Evolutionary conservation across 2,888 invertebrate species (phyloP), one percentile per base, ranked within the genome.

Genomic region (Caradrina clavipalpis): DNA sequence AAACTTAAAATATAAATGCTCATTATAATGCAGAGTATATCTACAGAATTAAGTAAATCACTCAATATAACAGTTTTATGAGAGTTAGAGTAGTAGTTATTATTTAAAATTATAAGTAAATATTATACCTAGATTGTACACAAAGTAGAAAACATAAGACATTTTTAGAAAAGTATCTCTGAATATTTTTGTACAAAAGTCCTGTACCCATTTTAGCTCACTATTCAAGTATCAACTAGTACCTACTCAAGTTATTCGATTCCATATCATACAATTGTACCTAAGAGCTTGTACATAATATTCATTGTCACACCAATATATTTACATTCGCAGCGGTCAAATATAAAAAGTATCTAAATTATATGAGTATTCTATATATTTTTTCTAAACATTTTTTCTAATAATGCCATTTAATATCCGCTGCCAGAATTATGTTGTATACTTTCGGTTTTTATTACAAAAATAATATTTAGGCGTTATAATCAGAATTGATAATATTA

Each of bases 251-350:
- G 80, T 88, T 89, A 87, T 83, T 88, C 89, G 81, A 88, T 89
- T 92, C 89, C 95, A 95, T 95, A 95, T 95, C 95, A 95, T 93
- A 89, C 86, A 84, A 84, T 87, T 89, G 91, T 93, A 94, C 88
- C 86, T 93, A 94, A 91, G 78, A 84, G 89, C 91, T 89, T 94
- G 91, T 93, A 93, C 87, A 90, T 92, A 92, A 87, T 87, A 86
- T 86, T 86, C 82, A 86, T 86, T 76, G 67, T 88, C 88, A 87
- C 84, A 84, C 78, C 86, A 81, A 85, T 81, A 86, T 89, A 87
- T 88, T 87, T 88, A 90, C 88, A 89, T 84, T 82, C 84, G 82
- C 86, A 89, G 83, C 87, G 82, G 81, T 89, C 83, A 83, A 88
- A 86, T 81, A 81, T 78, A 86, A 78, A 81, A 82, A 80, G 66